Conservation (phyloP, 2,113 vertebrate species). For the Pterophyllum scalare region DNA sequence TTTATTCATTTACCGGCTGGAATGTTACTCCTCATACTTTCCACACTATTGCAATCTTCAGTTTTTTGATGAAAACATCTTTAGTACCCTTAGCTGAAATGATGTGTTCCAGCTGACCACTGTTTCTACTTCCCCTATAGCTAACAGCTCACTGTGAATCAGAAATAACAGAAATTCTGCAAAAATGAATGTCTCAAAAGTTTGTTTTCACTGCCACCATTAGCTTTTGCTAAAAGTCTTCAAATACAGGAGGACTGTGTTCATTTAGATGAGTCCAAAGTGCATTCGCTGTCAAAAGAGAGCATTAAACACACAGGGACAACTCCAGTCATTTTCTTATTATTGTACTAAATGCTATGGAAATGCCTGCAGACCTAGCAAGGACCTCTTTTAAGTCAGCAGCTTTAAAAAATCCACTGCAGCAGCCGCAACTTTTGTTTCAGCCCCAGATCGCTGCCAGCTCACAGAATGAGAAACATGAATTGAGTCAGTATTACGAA, state of each 20-base stretch:
- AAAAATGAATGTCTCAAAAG: neutral
- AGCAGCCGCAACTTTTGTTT: neutral
- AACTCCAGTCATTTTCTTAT: neutral
- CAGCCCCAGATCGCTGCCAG: neutral
- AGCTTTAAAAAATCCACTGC: neutral
- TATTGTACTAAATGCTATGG: neutral
- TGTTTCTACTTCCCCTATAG: neutral
- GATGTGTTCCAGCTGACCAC: neutral
- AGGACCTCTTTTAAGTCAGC: neutral
- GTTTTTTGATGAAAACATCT: neutral
- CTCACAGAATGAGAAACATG: neutral
- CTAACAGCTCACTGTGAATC: neutral
- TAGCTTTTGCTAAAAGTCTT: neutral
- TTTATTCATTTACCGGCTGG: neutral
- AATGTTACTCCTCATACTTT: neutral
- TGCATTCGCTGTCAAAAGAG: neutral
- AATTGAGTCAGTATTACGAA: neutral
- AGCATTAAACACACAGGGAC: neutral
- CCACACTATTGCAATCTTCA: neutral
- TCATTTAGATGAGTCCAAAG: too few species aligned
- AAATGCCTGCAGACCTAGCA: neutral
- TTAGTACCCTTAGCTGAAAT: neutral
- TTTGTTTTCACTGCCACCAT: neutral
- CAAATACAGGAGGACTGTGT: neutral
- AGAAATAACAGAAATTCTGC: neutral